A percentile compares a stretch with the other conserved stretches of the same genome.
Conservation (phyloP, 1,140 invertebrate genomes). For the Trachymyrmex septentrionalis region DNA sequence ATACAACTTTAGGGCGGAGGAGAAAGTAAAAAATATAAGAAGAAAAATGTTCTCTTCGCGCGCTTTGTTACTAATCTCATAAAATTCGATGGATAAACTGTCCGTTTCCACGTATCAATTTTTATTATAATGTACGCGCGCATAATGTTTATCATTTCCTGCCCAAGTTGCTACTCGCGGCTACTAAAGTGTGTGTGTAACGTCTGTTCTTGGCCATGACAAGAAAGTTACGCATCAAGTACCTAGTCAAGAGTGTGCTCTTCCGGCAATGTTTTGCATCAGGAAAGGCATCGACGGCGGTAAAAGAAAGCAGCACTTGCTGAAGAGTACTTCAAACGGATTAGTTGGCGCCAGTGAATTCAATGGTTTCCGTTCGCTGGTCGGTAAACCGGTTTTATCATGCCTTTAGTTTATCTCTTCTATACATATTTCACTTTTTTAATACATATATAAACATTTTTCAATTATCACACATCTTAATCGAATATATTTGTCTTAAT, state of each 20-base stretch:
- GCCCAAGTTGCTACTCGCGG: slow-evolving; percentile 49
- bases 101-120: slow-evolving; percentile 5
- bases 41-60: background rate
- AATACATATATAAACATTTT: no score
- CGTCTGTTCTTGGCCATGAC: slow-evolving; percentile 54
- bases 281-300: slow-evolving; percentile 63
- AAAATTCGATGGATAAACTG: background rate
- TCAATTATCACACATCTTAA: background rate
- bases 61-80: background rate
- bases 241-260: slow-evolving; percentile 76
- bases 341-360: slow-evolving; percentile 77
- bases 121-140: slow-evolving; percentile 1
- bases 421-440: background rate
- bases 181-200: slow-evolving; percentile 36
- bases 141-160: slow-evolving; percentile 64
- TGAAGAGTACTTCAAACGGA: slow-evolving; percentile 70
- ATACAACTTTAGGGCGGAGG: background rate
- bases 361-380: slow-evolving; percentile 63
- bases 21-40: background rate
- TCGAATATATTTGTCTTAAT: no score
- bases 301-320: slow-evolving; percentile 68
- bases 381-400: slow-evolving; percentile 59
- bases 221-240: slow-evolving; percentile 72
- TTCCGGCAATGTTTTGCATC: slow-evolving; percentile 78
- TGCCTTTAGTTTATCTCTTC: background rate